Percentiles rank a stretch among this genome's conserved stretches.
Conservation (phyloP, 2,113 vertebrate genomes). For the Podarcis raffonei region DNA sequence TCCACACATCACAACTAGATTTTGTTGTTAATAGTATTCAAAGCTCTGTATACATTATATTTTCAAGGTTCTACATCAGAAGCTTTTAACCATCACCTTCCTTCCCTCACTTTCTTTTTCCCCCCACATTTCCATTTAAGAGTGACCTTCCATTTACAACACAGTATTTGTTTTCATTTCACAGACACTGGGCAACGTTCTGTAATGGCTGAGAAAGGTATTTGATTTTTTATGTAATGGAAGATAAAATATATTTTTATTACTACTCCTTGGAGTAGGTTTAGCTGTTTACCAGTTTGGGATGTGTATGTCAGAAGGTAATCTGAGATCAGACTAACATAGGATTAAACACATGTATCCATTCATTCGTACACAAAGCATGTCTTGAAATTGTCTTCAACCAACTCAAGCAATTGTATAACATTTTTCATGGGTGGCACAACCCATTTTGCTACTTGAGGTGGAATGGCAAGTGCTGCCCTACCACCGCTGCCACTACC, state of each 20-base stretch:
- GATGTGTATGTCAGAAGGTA: conserved; percentile 22
- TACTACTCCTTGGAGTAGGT: conserved; percentile 28
- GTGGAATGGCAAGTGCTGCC: no score
- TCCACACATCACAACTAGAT: background rate
- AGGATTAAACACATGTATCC: conserved; percentile 33
- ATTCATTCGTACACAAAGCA: background rate
- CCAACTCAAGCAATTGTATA: background rate
- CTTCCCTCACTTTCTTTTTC: background rate
- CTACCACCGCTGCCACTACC: no score
- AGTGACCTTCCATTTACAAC: conserved; percentile 50
- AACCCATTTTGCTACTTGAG: no score
- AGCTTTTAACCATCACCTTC: conserved; percentile 38
- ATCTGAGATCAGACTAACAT: conserved; percentile 37
- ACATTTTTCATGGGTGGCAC: no score
- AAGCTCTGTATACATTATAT: background rate
- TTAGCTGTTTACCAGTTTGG: conserved; percentile 46
- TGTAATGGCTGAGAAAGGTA: conserved; percentile 43
- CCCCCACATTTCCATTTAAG: conserved; percentile 24
- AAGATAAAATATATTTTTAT: conserved; percentile 50
- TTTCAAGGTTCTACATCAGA: conserved; percentile 23
- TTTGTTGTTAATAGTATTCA: conserved; percentile 46
- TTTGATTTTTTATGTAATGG: conserved; percentile 59
- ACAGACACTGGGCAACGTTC: background rate
- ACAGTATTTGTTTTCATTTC: conserved; percentile 37
- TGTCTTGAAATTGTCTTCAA: background rate